Percentiles rank a stretch among this genome's conserved stretches.
Conservation (phyloP, 2,888 invertebrate species). For the Gortyna flavago region DNA sequence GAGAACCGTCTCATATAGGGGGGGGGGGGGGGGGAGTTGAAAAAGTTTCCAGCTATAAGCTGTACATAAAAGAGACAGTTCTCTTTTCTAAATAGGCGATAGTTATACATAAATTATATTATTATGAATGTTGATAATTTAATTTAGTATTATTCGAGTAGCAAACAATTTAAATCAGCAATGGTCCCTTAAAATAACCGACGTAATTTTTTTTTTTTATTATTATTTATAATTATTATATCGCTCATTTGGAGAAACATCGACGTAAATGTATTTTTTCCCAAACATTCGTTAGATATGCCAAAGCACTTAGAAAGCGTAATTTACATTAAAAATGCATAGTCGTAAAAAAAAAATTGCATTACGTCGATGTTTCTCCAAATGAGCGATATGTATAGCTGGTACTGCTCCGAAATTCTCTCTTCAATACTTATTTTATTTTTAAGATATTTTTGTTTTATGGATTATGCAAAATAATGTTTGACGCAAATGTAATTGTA, state of each 20-base stretch:
- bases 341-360: too few species aligned
- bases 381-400: background rate
- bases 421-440: background rate
- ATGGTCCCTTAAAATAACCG: constrained; percentile 69
- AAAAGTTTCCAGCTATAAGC: too few species aligned
- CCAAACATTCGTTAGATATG: too few species aligned
- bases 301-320: too few species aligned
- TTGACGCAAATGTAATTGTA: too few species aligned
- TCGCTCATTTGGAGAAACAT: too few species aligned
- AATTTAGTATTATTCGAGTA: constrained; percentile 21
- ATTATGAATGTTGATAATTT: constrained; percentile 20
- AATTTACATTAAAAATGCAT: too few species aligned
- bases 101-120: constrained; percentile 5
- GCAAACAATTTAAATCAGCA: constrained; percentile 61
- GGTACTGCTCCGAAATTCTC: background rate
- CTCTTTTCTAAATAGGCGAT: constrained; percentile 27
- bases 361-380: too few species aligned
- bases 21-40: too few species aligned
- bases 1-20: too few species aligned
- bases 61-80: too few species aligned
- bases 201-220: constrained; percentile 46
- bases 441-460: background rate
- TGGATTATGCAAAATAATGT: background rate
- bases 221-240: constrained; percentile 6
- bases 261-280: too few species aligned